Evolutionary conservation across 1,140 invertebrate species (phyloP).

Genomic region (Bathynomus jamesi): DNA sequence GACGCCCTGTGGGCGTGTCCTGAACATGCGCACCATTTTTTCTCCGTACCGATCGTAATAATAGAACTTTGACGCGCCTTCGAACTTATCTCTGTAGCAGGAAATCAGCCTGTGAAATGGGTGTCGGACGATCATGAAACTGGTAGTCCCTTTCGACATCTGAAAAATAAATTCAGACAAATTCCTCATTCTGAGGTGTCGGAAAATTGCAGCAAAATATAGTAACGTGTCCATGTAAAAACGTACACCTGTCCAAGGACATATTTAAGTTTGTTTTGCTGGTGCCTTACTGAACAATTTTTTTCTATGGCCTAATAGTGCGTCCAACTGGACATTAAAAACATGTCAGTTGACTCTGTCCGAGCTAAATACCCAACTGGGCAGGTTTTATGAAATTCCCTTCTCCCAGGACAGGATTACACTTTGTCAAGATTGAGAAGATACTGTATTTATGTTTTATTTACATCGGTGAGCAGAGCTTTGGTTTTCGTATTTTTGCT

Average conservation of each 20-base stretch:
- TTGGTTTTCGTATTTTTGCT: neutral
- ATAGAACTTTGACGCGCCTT: slow-evolving; percentile 23
- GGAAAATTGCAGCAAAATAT: neutral
- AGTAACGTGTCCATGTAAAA: neutral
- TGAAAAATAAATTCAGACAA: neutral
- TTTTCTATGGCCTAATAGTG: neutral
- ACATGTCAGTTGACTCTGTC: neutral
- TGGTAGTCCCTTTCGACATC: neutral
- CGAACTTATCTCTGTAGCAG: slow-evolving; percentile 32
- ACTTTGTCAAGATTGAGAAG: too few relatives aligned
- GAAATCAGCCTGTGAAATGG: slow-evolving; percentile 35
- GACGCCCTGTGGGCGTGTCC: slow-evolving; percentile 3
- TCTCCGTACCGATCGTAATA: slow-evolving; percentile 25
- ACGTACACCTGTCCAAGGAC: neutral
- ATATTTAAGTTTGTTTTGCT: neutral
- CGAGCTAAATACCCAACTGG: too few relatives aligned
- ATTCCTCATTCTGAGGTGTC: neutral
- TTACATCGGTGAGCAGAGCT: neutral
- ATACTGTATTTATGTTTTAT: neutral
- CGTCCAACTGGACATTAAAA: neutral
- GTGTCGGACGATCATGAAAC: slow-evolving; percentile 33
- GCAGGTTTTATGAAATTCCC: too few relatives aligned
- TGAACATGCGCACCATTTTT: slow-evolving; percentile 21
- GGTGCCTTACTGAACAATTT: neutral
- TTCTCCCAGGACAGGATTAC: too few relatives aligned